Evolutionary conservation across 2,888 invertebrate species (phyloP), one percentile per base, ranked within the genome.

Genomic region (Julus scanicus): DNA sequence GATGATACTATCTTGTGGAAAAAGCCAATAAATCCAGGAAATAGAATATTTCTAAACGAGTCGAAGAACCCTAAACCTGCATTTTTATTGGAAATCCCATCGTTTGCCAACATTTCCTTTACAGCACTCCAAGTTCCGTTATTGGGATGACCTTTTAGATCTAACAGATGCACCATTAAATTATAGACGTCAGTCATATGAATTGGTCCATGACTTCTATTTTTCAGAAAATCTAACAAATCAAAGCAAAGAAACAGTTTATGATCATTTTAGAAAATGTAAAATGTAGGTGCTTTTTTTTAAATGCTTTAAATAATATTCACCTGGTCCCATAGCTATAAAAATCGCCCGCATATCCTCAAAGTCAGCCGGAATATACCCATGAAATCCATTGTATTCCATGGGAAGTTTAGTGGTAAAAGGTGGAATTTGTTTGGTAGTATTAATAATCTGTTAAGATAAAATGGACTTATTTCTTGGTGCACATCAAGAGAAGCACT

Each of bases 91-190:
- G 63, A 63, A 63, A n/a, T 49, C 3, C 29, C 86, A 13, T 37
- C 17, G 20, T 8, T 57, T 84, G 84, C n/a, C 29, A 88, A 49
- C 88, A 88, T 88, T n/a, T 57, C 37, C 57, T 85, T 88, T 20
- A 88, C 88, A 57, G 85, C 49, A 39, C 49, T 83, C 88, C 88
- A 88, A 40, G 88, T 53, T n/a, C 88, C 88, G 85, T 88, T 88
- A 44, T 88, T 88, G 13, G 84, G 57, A 40, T 85, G 85, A 37
- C 88, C 88, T 15, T 88, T 29, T 17, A 88, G 29, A 11, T 86
- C 57, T 17, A 85, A 29, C 29, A 88, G 15, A 37, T 53, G 57
- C 15, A 83, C 39, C 86, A 86, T 57, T 63, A 88, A 63, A 88
- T 88, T 88, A 40, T 88, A 88, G n/a, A 49, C 85, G 29, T 88